A percentile compares a stretch with the other conserved stretches of the same genome.
Evolutionary conservation across 2,113 vertebrate genomes (phyloP).

Genomic region (Camelus dromedarius): DNA sequence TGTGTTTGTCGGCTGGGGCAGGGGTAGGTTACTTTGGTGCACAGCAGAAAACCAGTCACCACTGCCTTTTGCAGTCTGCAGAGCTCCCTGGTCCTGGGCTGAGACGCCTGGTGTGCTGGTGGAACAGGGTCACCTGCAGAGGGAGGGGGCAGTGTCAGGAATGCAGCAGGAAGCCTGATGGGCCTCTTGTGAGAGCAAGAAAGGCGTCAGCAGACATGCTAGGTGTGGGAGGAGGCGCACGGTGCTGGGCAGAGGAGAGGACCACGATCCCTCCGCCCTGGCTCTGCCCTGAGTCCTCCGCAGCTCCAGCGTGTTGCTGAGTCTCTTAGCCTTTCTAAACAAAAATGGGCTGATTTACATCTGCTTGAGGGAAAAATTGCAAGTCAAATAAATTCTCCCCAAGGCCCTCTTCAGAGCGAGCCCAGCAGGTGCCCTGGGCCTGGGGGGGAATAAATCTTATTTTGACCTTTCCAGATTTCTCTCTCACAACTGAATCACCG

Average conservation of each 20-base stretch:
- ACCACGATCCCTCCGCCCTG: fast-evolving
- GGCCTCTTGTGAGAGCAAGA: neutral
- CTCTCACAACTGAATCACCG: neutral
- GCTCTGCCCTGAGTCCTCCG: neutral
- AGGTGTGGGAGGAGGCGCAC: neutral
- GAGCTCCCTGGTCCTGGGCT: too few species aligned
- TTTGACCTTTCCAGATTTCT: conserved; percentile 24
- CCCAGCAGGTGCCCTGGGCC: neutral
- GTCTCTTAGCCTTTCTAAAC: neutral
- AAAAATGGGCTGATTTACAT: neutral
- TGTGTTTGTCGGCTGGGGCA: too few species aligned
- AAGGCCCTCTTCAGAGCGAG: neutral
- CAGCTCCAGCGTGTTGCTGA: fast-evolving
- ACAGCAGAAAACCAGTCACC: too few species aligned
- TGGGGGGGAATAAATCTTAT: neutral
- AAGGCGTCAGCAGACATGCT: neutral
- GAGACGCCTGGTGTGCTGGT: too few species aligned
- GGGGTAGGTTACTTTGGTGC: too few species aligned
- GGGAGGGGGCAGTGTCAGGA: neutral
- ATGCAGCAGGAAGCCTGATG: neutral
- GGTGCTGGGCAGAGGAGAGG: too few species aligned
- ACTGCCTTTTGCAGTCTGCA: too few species aligned
- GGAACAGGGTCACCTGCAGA: neutral
- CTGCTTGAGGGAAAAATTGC: neutral
- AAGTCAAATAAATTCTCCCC: neutral